Evolutionary conservation across 2,888 invertebrate genomes (phyloP), one percentile per base, ranked within the genome.

Genomic region (Anodontia alba): DNA sequence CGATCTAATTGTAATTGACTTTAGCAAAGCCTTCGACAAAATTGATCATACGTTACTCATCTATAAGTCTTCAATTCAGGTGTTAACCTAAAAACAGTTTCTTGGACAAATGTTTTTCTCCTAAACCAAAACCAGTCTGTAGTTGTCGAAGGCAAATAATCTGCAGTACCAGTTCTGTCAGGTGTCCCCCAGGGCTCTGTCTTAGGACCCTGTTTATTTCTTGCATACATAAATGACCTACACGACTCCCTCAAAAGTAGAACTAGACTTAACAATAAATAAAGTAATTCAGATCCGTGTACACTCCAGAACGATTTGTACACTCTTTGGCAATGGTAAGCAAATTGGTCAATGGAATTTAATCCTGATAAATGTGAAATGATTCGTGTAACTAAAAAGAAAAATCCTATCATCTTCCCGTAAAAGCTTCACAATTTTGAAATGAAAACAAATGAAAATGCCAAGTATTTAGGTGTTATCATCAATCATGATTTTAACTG

Each of bases 331-430:
- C 46, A 74, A 46, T 67, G 74, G 74, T 66, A 66, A 66, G n/a
- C 46, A 36, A 66, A 66, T 31, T 67, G 74, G 74, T 42, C 73
- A 17, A 74, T 67, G 74, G 66, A 74, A 43, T 74, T 74, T 26
- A 74, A 74, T 31, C 66, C 38, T 29, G 74, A 74, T 33, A 74
- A 66, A 49, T 74, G 74, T 43, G 74, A 74, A 66, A 66, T 74
- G 1, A 33, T 74, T 17, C 17, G 67, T 7, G 57, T 74, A 43
- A 46, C 67, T 29, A 42, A 66, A 8, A 67, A 67, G 33, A 42
- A 74, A 49, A 74, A 66, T 43, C 46, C 67, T 1, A 42, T 67
- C 49, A 46, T 66, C n/a, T 74, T 38, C 66, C 66, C 67, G 1
- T 74, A 74, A 33, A 66, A 20, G 29, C 74, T 74, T 43, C 74